These are phyloP conservation scores for Rhinophrynus dorsalis DNA, from an alignment of 2,797 vertebrate species.

Conservation along the genomic window DNA sequence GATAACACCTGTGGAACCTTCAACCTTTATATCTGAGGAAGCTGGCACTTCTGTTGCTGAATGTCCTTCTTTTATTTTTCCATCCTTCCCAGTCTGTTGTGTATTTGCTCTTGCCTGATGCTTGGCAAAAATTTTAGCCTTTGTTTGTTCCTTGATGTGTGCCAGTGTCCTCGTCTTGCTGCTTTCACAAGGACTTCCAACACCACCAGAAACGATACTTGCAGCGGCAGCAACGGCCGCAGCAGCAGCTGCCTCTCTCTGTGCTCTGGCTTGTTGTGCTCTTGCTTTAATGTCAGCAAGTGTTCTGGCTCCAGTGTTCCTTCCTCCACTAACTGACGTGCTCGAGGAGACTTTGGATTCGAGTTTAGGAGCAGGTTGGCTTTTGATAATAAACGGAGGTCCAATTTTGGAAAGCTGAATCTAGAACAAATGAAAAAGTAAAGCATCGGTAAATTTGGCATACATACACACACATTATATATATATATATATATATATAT, in stretches of 20 bases:
- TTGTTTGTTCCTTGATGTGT: conserved; percentile 80
- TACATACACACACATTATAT: no score
- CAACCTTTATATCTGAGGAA: conserved; percentile 67
- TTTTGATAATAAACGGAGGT: conserved; percentile 81
- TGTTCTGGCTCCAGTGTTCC: conserved; percentile 79
- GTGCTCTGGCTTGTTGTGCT: conserved; percentile 79
- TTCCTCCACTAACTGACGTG: conserved; percentile 63
- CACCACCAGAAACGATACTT: conserved; percentile 72
- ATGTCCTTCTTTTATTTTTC: conserved; percentile 70
- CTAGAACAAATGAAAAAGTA: conserved; percentile 58
- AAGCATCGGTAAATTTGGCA: neutral
- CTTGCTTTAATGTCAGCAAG: conserved; percentile 81
- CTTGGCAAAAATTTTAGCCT: conserved; percentile 77
- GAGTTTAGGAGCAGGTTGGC: conserved; percentile 74
- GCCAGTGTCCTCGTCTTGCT: conserved; percentile 76
- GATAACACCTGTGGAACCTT: conserved; percentile 77
- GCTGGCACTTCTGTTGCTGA: conserved; percentile 61
- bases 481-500: no score
- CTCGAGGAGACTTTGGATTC: conserved; percentile 70
- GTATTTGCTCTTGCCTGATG: conserved; percentile 74
- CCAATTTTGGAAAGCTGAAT: conserved; percentile 82
- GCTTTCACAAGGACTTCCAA: conserved; percentile 72
- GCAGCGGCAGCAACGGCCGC: conserved; percentile 76
- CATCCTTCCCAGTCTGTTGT: conserved; percentile 70
- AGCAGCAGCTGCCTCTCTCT: conserved; percentile 77